phyloP scores from a whole-genome alignment of 1,140 invertebrate genomes.

The Conopomorpha cramerella region DNA sequence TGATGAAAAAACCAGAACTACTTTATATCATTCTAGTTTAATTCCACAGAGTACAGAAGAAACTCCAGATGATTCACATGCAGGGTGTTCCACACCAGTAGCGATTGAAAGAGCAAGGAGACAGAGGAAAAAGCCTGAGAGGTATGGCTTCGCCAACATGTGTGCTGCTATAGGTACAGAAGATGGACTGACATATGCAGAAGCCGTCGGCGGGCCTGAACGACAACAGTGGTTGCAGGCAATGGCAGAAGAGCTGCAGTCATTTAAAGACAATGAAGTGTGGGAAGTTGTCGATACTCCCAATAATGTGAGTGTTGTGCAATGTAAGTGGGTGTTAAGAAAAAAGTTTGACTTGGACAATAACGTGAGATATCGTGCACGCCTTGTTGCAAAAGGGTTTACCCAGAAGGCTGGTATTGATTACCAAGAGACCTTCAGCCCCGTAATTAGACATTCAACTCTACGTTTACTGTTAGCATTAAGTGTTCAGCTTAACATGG shows the following conservation, averaged over 20 bases:
- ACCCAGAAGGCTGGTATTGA: conserved; percentile 25
- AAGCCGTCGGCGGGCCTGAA: too few relatives aligned
- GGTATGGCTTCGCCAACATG: neutral
- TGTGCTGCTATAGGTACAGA: conserved; percentile 7
- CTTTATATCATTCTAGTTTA: too few relatives aligned
- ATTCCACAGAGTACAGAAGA: neutral
- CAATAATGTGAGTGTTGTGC: too few relatives aligned
- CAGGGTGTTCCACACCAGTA: neutral
- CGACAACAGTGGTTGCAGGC: too few relatives aligned
- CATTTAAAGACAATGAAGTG: too few relatives aligned
- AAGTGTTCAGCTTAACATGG: too few relatives aligned
- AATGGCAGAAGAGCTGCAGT: too few relatives aligned
- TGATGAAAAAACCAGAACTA: too few relatives aligned
- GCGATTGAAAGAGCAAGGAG: neutral
- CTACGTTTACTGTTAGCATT: conserved; percentile 17
- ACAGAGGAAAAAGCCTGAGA: neutral
- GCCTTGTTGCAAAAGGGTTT: conserved; percentile 29
- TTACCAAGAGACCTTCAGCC: conserved; percentile 23
- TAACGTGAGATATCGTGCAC: conserved; percentile 13
- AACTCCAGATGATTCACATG: neutral
- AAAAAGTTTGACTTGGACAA: conserved; percentile 5
- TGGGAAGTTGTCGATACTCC: too few relatives aligned
- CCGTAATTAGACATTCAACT: too few relatives aligned
- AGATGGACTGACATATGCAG: too few relatives aligned
- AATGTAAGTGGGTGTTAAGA: too few relatives aligned